These are phyloP conservation scores for Nansenia antarctica DNA, from an alignment of 2,113 vertebrate genomes.

Conservation along the genomic window DNA sequence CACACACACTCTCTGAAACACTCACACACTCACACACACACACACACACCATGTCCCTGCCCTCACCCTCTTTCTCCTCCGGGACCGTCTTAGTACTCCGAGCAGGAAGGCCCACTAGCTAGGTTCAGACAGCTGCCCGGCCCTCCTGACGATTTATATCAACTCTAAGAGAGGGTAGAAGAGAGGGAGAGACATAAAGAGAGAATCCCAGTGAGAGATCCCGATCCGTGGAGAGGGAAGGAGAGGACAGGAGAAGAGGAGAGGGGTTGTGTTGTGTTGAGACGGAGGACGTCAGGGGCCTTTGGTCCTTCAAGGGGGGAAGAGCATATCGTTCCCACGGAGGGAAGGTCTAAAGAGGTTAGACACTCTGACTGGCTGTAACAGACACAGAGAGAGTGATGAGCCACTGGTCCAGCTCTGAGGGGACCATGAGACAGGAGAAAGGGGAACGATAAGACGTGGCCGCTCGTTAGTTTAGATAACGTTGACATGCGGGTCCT, in stretches of 20 bases:
- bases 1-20: background rate
- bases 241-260: constrained; percentile 1
- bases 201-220: no score
- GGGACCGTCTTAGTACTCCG: constrained; percentile 63
- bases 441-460: constrained; percentile 35
- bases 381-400: constrained; percentile 35
- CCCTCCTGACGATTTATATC: constrained; percentile 76
- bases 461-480: constrained; percentile 45
- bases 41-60: constrained; percentile 4
- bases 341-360: constrained; percentile 23
- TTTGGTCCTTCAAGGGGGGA: constrained; percentile 51
- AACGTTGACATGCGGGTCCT: constrained; percentile 44
- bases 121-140: constrained; percentile 75
- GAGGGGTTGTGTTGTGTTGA: constrained; percentile 65
- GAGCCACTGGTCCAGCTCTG: constrained; percentile 26
- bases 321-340: constrained; percentile 52
- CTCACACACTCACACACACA: background rate
- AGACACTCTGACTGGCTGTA: constrained; percentile 24
- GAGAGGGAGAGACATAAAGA: background rate
- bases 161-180: constrained; percentile 40
- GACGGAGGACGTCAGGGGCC: constrained; percentile 76
- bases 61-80: constrained; percentile 21
- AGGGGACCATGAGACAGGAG: constrained; percentile 13
- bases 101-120: constrained; percentile 67
- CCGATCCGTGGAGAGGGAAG: no score